Evolutionary conservation across 2,888 invertebrate genomes (phyloP).

Genomic region (Megaustenia siamemsis): DNA sequence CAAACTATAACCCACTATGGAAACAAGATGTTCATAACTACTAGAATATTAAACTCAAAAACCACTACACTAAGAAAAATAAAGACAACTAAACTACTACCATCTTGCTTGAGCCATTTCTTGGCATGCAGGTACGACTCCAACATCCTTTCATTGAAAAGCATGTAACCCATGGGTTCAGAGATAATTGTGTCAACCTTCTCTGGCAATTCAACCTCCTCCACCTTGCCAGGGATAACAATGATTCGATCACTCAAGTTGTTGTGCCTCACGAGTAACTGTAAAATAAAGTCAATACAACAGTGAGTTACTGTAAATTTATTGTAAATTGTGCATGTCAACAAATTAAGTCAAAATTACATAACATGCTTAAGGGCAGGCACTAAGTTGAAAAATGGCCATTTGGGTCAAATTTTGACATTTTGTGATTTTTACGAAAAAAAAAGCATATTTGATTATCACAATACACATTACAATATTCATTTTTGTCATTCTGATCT

Average conservation of each 20-base stretch:
- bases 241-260: conserved; percentile 91
- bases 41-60: too few species aligned
- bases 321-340: too few species aligned
- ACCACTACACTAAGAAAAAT: not conserved
- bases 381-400: too few species aligned
- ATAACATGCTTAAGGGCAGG: too few species aligned
- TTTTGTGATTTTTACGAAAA: too few species aligned
- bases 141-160: conserved; percentile 99
- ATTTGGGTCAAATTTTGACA: too few species aligned
- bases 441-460: too few species aligned
- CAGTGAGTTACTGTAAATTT: too few species aligned
- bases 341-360: too few species aligned
- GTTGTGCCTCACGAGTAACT: conserved; percentile 93
- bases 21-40: too few species aligned
- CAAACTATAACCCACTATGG: not conserved
- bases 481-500: too few species aligned
- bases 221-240: conserved; percentile 98
- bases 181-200: conserved; percentile 97
- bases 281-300: not conserved
- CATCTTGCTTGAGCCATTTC: conserved; percentile 93
- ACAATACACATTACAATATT: too few species aligned
- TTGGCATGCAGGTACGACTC: conserved; percentile 99
- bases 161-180: conserved; percentile 99
- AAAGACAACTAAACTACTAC: conserved; percentile 67
- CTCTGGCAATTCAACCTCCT: conserved; percentile 97